Evolutionary conservation across 2,888 invertebrate genomes (phyloP), one percentile per base, ranked within the genome.

Genomic region (Stomorhina lunata): DNA sequence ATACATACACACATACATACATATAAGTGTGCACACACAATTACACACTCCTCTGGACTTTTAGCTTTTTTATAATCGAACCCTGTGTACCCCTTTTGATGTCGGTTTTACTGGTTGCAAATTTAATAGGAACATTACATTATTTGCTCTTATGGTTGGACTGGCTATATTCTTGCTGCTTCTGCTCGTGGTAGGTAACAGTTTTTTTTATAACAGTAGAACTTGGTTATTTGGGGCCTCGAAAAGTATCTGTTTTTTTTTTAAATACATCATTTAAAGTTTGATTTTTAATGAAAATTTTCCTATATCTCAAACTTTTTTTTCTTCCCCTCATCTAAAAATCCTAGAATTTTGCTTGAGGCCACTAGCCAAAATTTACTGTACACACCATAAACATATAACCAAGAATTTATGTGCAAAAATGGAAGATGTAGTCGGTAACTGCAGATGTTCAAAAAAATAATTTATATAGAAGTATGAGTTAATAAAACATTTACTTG

Each of bases 401-500:
- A 12, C 20, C 22, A 48, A 2, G 20, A 20, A 45, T 45, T 7
- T 6, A 45, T 45, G 37, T 10, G 4, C 12, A 12, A 17, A 9
- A 7, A 17, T 48, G 7, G 25, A 22, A 15, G 12, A 22, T 17
- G 10, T 1, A 17, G 27, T 17, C 10, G 4, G 17, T 17, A 17
- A 9, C 15, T 12, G 55, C 4, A 12, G 9, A n/a, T 37, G 37
- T 6, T 43, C 12, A 17, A 4, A 5, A 43, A 10, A 43, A 43
- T 43, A 17, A 4, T 17, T 10, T 32, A 32, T 17, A 45, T 29
- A 12, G 32, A 32, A 10, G 57, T 29, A 43, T 57, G 66, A 55
- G 65, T 75, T 68, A 59, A 57, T 48, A 68, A 20, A 34, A 66
- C 27, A 59, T 37, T 45, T 25, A 37, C 63, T 65, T 53, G 12